These are phyloP conservation scores for Spodoptera frugiperda DNA, from an alignment of 1,140 invertebrate genomes.

Conservation along the genomic window DNA sequence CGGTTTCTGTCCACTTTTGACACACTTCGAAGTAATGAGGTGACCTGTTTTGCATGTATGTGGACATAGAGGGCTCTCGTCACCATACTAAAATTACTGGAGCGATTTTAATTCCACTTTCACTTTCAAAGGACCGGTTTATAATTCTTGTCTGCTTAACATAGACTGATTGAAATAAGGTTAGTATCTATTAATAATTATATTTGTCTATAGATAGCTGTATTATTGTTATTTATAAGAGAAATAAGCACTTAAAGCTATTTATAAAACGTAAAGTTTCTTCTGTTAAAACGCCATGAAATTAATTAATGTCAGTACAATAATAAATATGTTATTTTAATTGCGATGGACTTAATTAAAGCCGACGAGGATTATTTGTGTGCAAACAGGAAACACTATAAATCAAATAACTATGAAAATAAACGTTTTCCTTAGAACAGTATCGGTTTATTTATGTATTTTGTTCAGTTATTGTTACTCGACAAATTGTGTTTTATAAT, in stretches of 20 bases:
- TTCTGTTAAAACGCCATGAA: too few species aligned
- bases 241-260: too few species aligned
- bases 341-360: neutral
- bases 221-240: too few species aligned
- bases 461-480: neutral
- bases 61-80: neutral
- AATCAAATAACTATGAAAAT: neutral
- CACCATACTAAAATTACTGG: conserved; percentile 6
- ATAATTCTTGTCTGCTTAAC: neutral
- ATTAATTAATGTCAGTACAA: neutral
- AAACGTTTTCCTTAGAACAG: conserved; percentile 16
- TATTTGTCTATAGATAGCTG: neutral
- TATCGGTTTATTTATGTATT: neutral
- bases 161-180: too few species aligned
- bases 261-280: too few species aligned
- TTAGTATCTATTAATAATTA: neutral
- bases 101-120: conserved; percentile 14
- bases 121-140: neutral
- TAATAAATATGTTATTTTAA: neutral
- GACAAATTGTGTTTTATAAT: too few species aligned
- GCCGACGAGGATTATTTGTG: neutral
- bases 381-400: conserved; percentile 18
- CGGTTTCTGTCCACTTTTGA: neutral
- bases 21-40: neutral
- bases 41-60: neutral